These are phyloP conservation scores for Odontamblyopus rebecca DNA, from an alignment of 2,797 vertebrate species.

Conservation along the genomic window DNA sequence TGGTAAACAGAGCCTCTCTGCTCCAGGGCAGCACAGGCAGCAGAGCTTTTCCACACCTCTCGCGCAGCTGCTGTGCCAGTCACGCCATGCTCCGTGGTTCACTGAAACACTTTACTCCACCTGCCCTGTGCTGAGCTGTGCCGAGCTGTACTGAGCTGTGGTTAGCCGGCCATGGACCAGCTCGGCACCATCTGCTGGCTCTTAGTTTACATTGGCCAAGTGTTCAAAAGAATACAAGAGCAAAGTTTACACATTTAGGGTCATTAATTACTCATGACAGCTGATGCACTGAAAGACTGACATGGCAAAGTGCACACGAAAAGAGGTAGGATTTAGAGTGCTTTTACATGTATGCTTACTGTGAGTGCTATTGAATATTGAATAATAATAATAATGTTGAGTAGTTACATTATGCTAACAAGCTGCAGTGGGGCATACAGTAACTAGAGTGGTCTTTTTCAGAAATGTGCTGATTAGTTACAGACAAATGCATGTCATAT, in stretches of 20 bases:
- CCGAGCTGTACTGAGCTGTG: slow-evolving; percentile 33
- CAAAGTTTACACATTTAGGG: neutral
- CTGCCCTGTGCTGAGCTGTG: slow-evolving; percentile 31
- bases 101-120: slow-evolving; percentile 58
- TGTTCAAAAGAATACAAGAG: slow-evolving; percentile 7
- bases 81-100: slow-evolving; percentile 55
- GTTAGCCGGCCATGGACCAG: slow-evolving; percentile 32
- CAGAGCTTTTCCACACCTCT: slow-evolving; percentile 64
- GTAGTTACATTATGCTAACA: neutral
- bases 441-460: neutral
- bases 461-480: neutral
- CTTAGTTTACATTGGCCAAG: neutral
- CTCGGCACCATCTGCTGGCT: slow-evolving; percentile 13
- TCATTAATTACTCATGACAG: neutral
- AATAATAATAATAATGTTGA: neutral
- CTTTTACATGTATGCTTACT: neutral
- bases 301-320: neutral
- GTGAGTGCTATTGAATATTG: neutral
- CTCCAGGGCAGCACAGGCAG: slow-evolving; percentile 47
- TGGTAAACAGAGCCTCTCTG: slow-evolving; percentile 38
- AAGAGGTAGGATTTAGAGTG: neutral
- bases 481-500: neutral
- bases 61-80: slow-evolving; percentile 62
- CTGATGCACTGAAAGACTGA: neutral
- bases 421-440: neutral